Evolutionary conservation across 1,140 invertebrate species (phyloP), one percentile per base, ranked within the genome.

Genomic region (Apis dorsata): DNA sequence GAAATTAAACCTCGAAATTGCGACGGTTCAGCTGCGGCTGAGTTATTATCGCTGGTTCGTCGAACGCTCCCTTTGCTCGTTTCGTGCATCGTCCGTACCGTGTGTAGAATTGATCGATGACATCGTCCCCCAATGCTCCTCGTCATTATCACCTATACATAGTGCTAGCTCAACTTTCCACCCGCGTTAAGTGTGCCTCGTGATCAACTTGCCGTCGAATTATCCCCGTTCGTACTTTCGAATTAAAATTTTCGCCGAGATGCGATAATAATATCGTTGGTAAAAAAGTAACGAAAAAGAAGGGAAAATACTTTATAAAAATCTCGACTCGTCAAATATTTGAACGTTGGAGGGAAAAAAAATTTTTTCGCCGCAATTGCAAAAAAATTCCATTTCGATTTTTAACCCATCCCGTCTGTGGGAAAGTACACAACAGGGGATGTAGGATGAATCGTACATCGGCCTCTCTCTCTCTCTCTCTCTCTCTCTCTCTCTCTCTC

Each of bases 1-100:
- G 80, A 69, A 82, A 82, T 82, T 77, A 82, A 82, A 82, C 73
- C 70, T 82, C 65, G 80, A 55, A 62, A 82, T 77, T 76, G 74
- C 63, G 19, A 68, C 51, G 44, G 49, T 75, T 66, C 71, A 17
- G 49, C 28, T 28, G 51, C 53, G 53, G 53, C 21, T 17, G 53
- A 81, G 73, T 68, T 77, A 77, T 69, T 68, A 53, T 66, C 28
- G 62, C 7, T 28, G 13, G 17, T 62, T 24, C 65, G 63, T 28
- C 34, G 60, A 57, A 24, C 12, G 44, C n/a, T 34, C 62, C 57
- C 34, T n/a, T 59, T 49, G 55, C 24, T 68, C 55, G 73, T 77
- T 81, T 68, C 2, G 44, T 68, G 80, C 63, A 68, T 77, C 63
- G 24, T 51, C 63, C 79, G 17, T 71, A 17, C 2, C 21, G 44